Evolutionary conservation across 2,888 invertebrate species (phyloP), one percentile per base, ranked within the genome.

Genomic region (Apodemia zela): DNA sequence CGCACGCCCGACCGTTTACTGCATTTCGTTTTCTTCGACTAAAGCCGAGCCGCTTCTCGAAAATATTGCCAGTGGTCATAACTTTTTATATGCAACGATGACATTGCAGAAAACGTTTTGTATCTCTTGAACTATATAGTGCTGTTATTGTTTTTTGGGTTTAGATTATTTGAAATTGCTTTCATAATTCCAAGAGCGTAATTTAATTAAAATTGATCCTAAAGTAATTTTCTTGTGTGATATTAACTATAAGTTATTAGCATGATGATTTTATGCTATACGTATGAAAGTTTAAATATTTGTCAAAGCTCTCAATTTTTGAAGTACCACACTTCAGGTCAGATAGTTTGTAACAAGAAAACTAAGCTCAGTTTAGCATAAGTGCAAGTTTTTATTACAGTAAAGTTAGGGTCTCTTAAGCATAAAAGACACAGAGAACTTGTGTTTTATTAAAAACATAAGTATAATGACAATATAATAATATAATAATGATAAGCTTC

Each of bases 51-150:
- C 69, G 74, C 78, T 81, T 78, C 84, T 84, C 80, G 79, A 81
- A 89, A 91, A 91, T 91, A 91, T 91, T 87, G 82, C 84, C 90
- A 80, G 82, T 76, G 90, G 86, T 87, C 90, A 91, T 91, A 91
- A 91, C 90, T 90, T 91, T 91, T 91, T 91, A 91, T 91, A 90
- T 89, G 88, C 89, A 87, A 79, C 85, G 90, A 89, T 90, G 91
- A 90, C 90, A 89, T 85, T 86, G 90, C 91, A 88, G 84, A 89
- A 90, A 88, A 82, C 85, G 86, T 79, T 81, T 77, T 76, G 73
- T 76, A 74, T 72, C 75, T 72, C 66, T 71, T 65, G 71, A 73
- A 78, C 71, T 74, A 66, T 66, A 68, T 66, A 67, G 83, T 81
- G 88, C 67, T 76, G 84, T 68, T 74, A 49, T 51, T 51, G 49